Conservation (phyloP, 2,113 vertebrate genomes). For the Mus musculus region DNA sequence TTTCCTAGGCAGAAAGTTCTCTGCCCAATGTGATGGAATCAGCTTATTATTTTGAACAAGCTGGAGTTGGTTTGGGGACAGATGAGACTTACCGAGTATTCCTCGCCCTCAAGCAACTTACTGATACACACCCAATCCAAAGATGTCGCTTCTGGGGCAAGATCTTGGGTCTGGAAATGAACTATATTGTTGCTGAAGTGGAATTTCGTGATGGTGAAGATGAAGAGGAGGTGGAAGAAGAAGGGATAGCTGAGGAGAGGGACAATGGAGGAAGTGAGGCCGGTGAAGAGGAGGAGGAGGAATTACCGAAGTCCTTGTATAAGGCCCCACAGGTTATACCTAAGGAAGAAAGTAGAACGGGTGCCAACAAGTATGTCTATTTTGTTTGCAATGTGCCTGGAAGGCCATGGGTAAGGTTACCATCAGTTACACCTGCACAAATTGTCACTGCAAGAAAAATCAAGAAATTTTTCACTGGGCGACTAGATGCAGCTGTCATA, state of each 20-base stretch:
- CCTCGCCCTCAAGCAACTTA: slow-evolving; percentile 93
- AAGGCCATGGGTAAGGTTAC: slow-evolving; percentile 93
- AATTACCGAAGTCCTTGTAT: slow-evolving; percentile 89
- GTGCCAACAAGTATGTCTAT: slow-evolving; percentile 94
- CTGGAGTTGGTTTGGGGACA: slow-evolving; percentile 91
- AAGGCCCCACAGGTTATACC: slow-evolving; percentile 89
- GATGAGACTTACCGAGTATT: slow-evolving; percentile 93
- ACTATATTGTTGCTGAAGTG: slow-evolving; percentile 95
- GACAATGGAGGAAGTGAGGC: slow-evolving; percentile 61
- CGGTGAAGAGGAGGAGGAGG: slow-evolving; percentile 78
- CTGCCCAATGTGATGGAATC: slow-evolving; percentile 94
- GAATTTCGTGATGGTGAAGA: slow-evolving; percentile 90
- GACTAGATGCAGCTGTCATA: slow-evolving; percentile 89
- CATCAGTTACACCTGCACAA: slow-evolving; percentile 93
- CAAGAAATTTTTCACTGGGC: slow-evolving; percentile 94
- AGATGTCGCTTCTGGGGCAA: slow-evolving; percentile 97
- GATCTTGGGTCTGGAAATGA: slow-evolving; percentile 91
- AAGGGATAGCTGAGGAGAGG: slow-evolving; percentile 80
- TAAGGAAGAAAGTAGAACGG: slow-evolving; percentile 90
- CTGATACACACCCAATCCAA: slow-evolving; percentile 88
- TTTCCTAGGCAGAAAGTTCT: slow-evolving; percentile 87
- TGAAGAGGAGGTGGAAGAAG: slow-evolving; percentile 88
- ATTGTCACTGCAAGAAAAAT: slow-evolving; percentile 93
- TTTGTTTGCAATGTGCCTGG: slow-evolving; percentile 96
- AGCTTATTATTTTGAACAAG: slow-evolving; percentile 95